Evolutionary conservation across 2,113 vertebrate genomes (phyloP).

Genomic region (Sceloporus tristichus): DNA sequence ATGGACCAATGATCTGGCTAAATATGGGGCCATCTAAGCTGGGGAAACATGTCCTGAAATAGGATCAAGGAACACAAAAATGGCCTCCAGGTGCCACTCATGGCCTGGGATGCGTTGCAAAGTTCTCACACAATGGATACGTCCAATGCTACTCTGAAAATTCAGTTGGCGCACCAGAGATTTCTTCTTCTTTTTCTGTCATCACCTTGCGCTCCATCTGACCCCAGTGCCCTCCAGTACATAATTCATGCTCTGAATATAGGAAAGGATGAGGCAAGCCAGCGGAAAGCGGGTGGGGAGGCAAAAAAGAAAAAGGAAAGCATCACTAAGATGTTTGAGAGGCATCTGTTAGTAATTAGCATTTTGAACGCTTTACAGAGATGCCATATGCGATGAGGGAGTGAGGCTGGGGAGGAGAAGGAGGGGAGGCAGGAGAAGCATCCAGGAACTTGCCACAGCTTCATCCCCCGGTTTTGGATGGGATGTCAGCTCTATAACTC

Average conservation of each 20-base stretch:
- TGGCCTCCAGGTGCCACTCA: too few species aligned
- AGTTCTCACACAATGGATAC: too few species aligned
- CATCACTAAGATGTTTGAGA: constrained; percentile 63
- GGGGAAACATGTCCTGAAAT: too few species aligned
- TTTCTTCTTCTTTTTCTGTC: neutral
- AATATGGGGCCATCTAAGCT: too few species aligned
- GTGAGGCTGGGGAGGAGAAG: constrained; percentile 49
- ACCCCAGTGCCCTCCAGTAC: neutral
- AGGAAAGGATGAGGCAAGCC: neutral
- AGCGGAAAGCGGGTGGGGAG: neutral
- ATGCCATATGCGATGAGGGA: constrained; percentile 76
- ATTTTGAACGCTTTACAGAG: constrained; percentile 73
- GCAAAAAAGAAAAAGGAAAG: constrained; percentile 8
- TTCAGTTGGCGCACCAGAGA: too few species aligned
- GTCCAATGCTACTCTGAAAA: neutral
- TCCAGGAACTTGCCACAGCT: neutral
- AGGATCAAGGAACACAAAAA: too few species aligned
- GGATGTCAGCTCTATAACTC: neutral
- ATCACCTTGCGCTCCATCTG: neutral
- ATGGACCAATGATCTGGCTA: too few species aligned
- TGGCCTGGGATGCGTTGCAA: too few species aligned
- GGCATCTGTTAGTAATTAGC: constrained; percentile 81
- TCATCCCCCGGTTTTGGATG: neutral
- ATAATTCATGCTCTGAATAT: constrained; percentile 5
- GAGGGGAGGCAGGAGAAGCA: neutral